Base-by-base conservation (phyloP, 2,113 vertebrate genomes). In the Sprattus sprattus region DNA sequence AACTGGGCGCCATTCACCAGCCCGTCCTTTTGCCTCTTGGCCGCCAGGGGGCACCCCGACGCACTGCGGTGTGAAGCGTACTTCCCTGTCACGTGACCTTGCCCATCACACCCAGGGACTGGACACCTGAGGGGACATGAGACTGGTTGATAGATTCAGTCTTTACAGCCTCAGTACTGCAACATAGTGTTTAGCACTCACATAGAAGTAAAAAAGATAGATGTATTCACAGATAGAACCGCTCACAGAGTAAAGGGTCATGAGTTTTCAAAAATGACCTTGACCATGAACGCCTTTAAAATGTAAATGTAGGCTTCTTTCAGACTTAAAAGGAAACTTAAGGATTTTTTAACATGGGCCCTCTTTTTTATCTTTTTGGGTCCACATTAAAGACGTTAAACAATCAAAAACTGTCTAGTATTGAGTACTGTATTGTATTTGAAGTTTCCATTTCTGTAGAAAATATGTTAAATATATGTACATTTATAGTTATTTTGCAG, bases 1-100 rank as follows among this genome's bases (percentile, higher is more conserved):
- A 98, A 98, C 93, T 98, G 98, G 5, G 97, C 96, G 84, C 98
- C 98, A 57, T 99, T 97, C 84, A 97, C 93, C 91, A 97, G 98
- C 81, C 97, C 98, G 86, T 99, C 98, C 92, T 99, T 99, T 94
- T 99, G 98, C 88, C 98, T 93, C 93, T 99, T 99, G 86, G 98
- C 98, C 0, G 98, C 97, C 90, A 99, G 92, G 45, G 98, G 98
- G 93, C 98, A 99, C 83, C 98, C 98, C 0, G 98, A 99, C 0
- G 98, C 98, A 39, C 97, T 99, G 94, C 98, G 97, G 92, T 99
- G 98, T 44, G 98, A 99, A 0, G 97, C 98, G 6, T 99, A 99
- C 93, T 99, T 99, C 85, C 98, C 98, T 0, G 98, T 99, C 94
- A 99, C 98, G 54, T 99, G 98, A 92, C 98, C 98, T 93, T 99